Evolutionary conservation across 23 tunicate genomes (phyloP).

Genomic region (Phallusia fumigata): DNA sequence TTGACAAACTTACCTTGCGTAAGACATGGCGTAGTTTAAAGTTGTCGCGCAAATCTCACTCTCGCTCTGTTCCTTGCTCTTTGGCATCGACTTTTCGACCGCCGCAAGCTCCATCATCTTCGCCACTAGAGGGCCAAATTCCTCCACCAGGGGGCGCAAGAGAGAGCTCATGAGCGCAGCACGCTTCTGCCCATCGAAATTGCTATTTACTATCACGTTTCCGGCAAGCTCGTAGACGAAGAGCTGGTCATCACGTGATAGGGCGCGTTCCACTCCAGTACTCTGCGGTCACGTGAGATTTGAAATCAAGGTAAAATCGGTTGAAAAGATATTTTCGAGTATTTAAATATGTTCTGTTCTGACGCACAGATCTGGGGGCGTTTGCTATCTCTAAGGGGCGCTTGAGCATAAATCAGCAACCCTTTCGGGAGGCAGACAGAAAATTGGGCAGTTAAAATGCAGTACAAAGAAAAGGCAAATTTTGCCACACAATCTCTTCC

Average conservation of each 20-base stretch:
- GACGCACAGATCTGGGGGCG: no score
- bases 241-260: constrained; percentile 83
- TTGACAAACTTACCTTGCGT: constrained; percentile 57
- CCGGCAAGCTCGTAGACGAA: constrained; percentile 89
- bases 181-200: constrained; percentile 29
- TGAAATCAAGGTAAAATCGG: no score
- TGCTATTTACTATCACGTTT: constrained; percentile 71
- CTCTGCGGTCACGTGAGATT: neutral
- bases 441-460: no score
- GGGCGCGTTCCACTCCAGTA: constrained; percentile 32
- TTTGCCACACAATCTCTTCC: no score
- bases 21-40: constrained; percentile 87
- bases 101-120: constrained; percentile 41
- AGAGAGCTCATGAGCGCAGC: constrained; percentile 63
- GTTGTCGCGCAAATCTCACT: constrained; percentile 57
- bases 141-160: constrained; percentile 87
- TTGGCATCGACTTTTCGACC: neutral
- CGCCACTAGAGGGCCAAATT: constrained; percentile 46
- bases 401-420: no score
- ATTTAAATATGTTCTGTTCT: no score
- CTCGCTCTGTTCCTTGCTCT: neutral
- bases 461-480: no score
- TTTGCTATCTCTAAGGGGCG: no score
- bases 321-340: no score
- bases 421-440: no score